A percentile compares a stretch with the other conserved stretches of the same genome.
Evolutionary conservation across 2,888 invertebrate species (phyloP).

Genomic region (Drosophila neotestacea): DNA sequence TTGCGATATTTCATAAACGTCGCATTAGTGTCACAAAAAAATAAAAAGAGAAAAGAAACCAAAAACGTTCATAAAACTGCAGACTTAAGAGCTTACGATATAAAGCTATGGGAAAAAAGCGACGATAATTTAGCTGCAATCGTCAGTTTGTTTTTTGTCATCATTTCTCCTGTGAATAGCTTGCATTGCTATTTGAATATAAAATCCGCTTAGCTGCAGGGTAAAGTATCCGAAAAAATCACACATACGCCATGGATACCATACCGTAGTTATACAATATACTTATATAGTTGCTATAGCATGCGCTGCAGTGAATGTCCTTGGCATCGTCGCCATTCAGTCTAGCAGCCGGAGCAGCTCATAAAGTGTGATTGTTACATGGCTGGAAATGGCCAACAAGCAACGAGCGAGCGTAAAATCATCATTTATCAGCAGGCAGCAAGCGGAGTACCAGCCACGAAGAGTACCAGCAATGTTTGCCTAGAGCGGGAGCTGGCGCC

Average conservation of each 20-base stretch:
- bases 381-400: conserved; percentile 50
- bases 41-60: conserved; percentile 26
- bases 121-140: conserved; percentile 65
- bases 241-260: conserved; percentile 49
- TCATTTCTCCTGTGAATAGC: conserved; percentile 17
- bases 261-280: conserved; percentile 9
- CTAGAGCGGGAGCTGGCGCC: conserved; percentile 64
- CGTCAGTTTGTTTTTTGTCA: conserved; percentile 58
- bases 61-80: conserved; percentile 71
- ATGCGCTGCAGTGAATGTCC: conserved; percentile 42
- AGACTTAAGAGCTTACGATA: conserved; percentile 64
- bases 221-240: conserved; percentile 36
- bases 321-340: conserved; percentile 53
- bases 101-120: conserved; percentile 35
- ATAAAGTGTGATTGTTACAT: conserved; percentile 71
- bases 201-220: conserved; percentile 71
- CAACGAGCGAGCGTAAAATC: conserved; percentile 65
- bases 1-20: conserved; percentile 74
- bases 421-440: conserved; percentile 67
- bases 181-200: conserved; percentile 60
- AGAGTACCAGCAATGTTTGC: conserved; percentile 26
- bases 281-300: conserved; percentile 10
- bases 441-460: conserved; percentile 27
- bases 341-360: conserved; percentile 55
- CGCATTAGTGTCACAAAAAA: conserved; percentile 73